phyloP scores from a whole-genome alignment of 2,113 vertebrate genomes.

The Climacteris rufus region DNA sequence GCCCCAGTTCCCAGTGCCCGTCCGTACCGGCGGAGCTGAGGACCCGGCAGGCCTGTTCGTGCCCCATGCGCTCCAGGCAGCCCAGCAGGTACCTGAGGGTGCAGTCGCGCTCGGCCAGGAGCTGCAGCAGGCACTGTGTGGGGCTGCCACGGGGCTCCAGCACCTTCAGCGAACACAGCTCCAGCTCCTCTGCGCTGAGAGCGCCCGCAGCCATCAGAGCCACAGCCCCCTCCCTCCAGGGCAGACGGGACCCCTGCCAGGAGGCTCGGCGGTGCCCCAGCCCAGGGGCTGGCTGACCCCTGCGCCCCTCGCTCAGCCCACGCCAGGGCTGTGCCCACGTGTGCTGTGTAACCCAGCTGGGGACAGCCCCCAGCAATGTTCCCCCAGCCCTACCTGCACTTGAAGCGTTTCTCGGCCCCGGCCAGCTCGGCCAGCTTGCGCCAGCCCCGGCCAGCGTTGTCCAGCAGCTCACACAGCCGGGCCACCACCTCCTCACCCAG shows the following conservation, averaged over 20 bases:
- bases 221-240: not conserved
- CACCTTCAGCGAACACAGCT: conserved; percentile 83
- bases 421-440: conserved; percentile 73
- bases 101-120: conserved; percentile 76
- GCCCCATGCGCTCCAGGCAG: conserved; percentile 78
- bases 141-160: conserved; percentile 78
- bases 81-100: conserved; percentile 72
- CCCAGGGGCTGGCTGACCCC: fast-evolving
- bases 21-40: conserved; percentile 67
- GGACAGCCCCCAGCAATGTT: fast-evolving
- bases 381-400: conserved; percentile 73
- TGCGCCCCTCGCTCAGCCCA: fast-evolving
- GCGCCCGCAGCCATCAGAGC: not conserved
- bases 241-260: fast-evolving
- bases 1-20: fast-evolving
- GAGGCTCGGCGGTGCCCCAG: not conserved
- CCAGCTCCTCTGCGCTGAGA: conserved; percentile 78
- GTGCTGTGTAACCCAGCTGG: fast-evolving
- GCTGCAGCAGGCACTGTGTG: conserved; percentile 70
- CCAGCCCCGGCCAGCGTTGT: conserved; percentile 77
- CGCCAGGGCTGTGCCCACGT: not conserved
- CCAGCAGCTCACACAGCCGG: conserved; percentile 74
- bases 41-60: conserved; percentile 71
- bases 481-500: conserved; percentile 60
- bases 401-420: conserved; percentile 69